Conservation (phyloP, 1,140 invertebrate species). For the Subanguina moxae region DNA sequence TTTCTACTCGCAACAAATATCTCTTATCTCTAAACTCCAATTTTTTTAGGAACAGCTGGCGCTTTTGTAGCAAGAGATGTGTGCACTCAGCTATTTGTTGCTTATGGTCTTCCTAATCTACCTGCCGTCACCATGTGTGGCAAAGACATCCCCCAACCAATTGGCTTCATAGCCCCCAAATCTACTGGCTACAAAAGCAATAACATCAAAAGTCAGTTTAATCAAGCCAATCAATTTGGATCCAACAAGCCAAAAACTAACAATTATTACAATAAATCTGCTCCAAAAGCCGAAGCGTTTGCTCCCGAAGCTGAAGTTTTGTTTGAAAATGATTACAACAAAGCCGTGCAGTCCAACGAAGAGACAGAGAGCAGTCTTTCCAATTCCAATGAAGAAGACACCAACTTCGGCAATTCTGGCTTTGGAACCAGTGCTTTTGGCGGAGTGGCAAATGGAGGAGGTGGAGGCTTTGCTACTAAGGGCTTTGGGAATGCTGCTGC, state of each 20-base stretch:
- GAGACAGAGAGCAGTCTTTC: background rate
- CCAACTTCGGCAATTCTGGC: conserved; percentile 1
- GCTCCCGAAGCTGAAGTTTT: background rate
- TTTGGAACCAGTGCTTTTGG: background rate
- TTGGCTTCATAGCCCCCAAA: too few species aligned
- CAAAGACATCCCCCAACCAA: background rate
- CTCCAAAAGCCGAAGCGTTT: background rate
- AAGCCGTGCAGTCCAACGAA: background rate
- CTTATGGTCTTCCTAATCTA: background rate
- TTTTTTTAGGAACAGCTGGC: conserved; percentile 5
- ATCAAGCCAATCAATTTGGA: background rate
- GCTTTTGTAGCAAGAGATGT: conserved; percentile 10
- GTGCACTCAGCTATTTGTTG: conserved; percentile 11
- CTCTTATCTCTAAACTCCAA: too few species aligned
- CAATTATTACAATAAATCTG: background rate
- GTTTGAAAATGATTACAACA: background rate
- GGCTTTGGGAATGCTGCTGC: too few species aligned
- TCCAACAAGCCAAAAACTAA: background rate
- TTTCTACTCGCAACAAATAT: too few species aligned
- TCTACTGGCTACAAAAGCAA: background rate
- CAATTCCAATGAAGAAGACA: conserved; percentile 1
- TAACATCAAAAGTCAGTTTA: background rate
- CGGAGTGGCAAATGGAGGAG: too few species aligned
- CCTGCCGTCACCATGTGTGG: background rate
- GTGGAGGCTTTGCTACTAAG: too few species aligned